A percentile compares a stretch with the other conserved stretches of the same genome.
phyloP scores from a whole-genome alignment of 2,113 vertebrate genomes.

The Tyto alba region DNA sequence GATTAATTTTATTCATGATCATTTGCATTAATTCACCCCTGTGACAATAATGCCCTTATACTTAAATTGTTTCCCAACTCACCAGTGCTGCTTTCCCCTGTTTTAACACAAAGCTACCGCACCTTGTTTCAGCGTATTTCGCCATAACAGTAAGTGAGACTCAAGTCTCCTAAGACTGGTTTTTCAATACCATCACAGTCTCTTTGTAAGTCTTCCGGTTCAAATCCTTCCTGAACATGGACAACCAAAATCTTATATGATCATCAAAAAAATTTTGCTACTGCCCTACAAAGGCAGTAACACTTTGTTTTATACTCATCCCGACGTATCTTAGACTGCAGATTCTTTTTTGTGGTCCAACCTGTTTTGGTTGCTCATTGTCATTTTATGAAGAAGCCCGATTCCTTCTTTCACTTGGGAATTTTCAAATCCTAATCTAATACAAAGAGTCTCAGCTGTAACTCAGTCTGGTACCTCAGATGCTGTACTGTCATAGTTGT shows the following conservation, averaged over 20 bases:
- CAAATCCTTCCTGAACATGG: not conserved
- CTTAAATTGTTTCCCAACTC: not conserved
- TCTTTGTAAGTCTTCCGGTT: not conserved
- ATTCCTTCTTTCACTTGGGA: not conserved
- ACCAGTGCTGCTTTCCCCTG: not conserved
- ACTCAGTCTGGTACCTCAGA: not conserved
- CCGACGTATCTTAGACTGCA: not conserved
- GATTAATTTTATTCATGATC: not conserved
- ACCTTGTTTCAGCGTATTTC: not conserved
- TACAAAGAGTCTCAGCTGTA: not conserved
- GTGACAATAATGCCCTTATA: not conserved
- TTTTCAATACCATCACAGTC: not conserved
- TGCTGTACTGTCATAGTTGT: not conserved
- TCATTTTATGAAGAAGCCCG: not conserved
- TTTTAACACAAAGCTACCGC: not conserved
- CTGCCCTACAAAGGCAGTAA: not conserved
- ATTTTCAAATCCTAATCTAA: not conserved
- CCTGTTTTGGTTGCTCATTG: not conserved
- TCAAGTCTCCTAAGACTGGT: not conserved
- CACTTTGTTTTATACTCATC: not conserved
- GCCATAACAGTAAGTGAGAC: not conserved
- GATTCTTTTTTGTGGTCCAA: not conserved
- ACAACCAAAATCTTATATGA: not conserved
- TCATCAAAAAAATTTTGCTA: not conserved
- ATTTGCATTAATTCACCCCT: not conserved